phyloP scores from a whole-genome alignment of 2,797 vertebrate species.

The Sarcophilus harrisii region DNA sequence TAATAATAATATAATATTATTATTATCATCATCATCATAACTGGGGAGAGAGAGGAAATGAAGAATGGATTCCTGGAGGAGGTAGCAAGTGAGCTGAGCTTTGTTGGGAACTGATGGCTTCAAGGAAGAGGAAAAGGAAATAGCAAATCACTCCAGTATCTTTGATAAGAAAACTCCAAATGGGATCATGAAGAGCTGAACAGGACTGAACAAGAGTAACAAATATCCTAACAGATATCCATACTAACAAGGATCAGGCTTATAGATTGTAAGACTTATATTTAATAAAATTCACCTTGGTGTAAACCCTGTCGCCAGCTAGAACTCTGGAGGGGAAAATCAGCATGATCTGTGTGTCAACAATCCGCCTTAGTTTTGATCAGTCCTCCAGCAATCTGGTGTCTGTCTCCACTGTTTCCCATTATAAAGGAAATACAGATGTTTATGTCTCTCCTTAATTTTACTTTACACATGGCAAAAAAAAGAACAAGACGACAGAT shows the following conservation, averaged over 20 bases:
- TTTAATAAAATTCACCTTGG: neutral
- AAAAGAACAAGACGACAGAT: conserved; percentile 65
- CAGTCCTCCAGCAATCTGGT: neutral
- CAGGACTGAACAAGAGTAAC: neutral
- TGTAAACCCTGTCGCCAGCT: neutral
- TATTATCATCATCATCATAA: neutral
- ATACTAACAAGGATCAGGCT: neutral
- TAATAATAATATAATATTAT: too few relatives aligned
- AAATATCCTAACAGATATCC: neutral
- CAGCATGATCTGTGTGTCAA: neutral
- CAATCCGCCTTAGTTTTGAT: accelerated
- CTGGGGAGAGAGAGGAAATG: neutral
- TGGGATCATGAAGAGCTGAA: neutral
- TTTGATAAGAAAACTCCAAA: neutral
- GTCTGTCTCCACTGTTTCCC: conserved; percentile 6
- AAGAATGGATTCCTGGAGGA: neutral
- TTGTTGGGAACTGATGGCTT: neutral
- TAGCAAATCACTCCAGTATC: neutral
- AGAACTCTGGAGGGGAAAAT: neutral
- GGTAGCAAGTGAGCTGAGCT: neutral
- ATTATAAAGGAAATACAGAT: conserved; percentile 25
- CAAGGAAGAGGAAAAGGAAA: neutral
- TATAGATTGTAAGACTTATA: neutral
- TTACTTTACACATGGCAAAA: conserved; percentile 63
- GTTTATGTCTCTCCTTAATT: conserved; percentile 52